Evolutionary conservation across 2,113 vertebrate genomes (phyloP), one percentile per base, ranked within the genome.

Genomic region (Macrotis lagotis): DNA sequence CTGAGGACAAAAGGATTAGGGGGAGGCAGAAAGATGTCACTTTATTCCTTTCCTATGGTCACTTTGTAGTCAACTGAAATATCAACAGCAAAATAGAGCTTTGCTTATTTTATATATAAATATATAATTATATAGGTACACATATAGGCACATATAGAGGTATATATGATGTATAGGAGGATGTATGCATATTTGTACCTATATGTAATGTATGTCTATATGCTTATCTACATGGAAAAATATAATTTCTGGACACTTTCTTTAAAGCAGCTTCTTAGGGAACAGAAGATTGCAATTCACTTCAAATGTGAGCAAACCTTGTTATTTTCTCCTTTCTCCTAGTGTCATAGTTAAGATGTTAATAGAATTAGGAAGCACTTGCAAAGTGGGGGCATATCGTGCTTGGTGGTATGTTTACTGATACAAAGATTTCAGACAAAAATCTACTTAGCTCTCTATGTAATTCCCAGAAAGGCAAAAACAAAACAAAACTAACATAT

Each of bases 321-420:
- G 48, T n/a, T 94, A 53, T 90, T 93, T 95, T 96, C 88, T 92
- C 94, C 52, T 66, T 44, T 83, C 48, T 89, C 25, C 14, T 11
- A 14, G 10, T 51, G 53, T 0, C 95, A 88, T 83, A 89, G 37
- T 93, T 93, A 88, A 49, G n/a, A n/a, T 95, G 44, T 95, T 94
- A 95, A 96, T 91, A 95, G 95, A 96, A 89, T 92, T 94, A 95
- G 88, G 94, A 92, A 92, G 50, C 92, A 28, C 37, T 96, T 95
- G 95, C 14, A 28, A 44, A 44, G 19, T 83, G 66, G 44, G 66
- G 66, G n/a, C 66, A 6, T 44, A 19, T 44, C 92, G 90, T 91
- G 90, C 90, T 94, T 96, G 22, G 47, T 52, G 52, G 25, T 94
- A 91, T 96, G 97, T 95, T 94, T 90, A 91, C 5, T 66, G 92